Evolutionary conservation across 1,140 invertebrate species (phyloP).

Genomic region (Schlechtendalia chinensis): DNA sequence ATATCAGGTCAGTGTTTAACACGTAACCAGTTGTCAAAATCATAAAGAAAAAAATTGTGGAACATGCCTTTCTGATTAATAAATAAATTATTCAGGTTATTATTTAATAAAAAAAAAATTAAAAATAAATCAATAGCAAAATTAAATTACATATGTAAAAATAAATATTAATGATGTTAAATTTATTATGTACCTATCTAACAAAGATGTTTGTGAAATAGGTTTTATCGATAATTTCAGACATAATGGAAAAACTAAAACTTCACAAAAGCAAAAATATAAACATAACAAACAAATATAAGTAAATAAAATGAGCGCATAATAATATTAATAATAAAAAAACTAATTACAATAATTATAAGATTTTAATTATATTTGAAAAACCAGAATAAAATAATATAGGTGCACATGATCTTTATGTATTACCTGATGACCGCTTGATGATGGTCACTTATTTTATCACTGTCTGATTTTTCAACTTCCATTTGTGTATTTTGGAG

Average conservation of each 20-base stretch:
- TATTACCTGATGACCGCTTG: conserved; percentile 40
- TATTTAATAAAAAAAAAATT: neutral
- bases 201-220: neutral
- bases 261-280: neutral
- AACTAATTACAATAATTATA: neutral
- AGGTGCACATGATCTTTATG: neutral
- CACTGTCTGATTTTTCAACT: conserved; percentile 5
- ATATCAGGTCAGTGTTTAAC: neutral
- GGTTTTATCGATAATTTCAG: conserved; percentile 1
- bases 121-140: neutral
- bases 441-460: conserved; percentile 39
- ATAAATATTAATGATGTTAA: too few species aligned
- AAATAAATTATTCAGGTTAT: neutral
- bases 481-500: conserved; percentile 43
- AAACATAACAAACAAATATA: neutral
- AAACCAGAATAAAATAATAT: conserved; percentile 1
- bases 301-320: neutral
- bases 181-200: too few species aligned
- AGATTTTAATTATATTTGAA: conserved; percentile 1
- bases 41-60: neutral
- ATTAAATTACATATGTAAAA: too few species aligned
- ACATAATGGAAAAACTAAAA: neutral
- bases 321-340: neutral
- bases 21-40: conserved; percentile 5
- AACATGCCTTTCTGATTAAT: conserved; percentile 1